These are phyloP conservation scores for Lamellibrachia satsuma DNA, from an alignment of 2,888 invertebrate species.

Conservation along the genomic window DNA sequence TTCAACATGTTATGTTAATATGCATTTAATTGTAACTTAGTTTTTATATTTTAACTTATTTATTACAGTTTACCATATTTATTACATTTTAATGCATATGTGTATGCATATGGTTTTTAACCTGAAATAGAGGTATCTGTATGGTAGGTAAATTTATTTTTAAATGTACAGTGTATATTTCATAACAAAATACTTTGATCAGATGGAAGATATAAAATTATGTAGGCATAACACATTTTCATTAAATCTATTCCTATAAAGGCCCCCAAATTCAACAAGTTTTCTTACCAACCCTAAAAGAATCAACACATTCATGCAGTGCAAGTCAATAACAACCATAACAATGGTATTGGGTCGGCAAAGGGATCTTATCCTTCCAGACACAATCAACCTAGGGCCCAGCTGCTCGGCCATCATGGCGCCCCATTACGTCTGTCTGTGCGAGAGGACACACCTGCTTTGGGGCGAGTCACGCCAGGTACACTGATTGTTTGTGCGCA, in stretches of 20 bases:
- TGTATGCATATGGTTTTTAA: no score
- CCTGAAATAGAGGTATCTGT: no score
- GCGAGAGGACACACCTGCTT: not conserved
- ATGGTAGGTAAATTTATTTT: no score
- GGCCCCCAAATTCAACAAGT: not conserved
- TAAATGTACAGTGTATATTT: no score
- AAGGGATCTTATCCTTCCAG: not conserved
- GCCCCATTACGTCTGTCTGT: not conserved
- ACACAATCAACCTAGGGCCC: not conserved
- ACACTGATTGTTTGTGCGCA: not conserved
- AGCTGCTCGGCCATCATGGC: not conserved
- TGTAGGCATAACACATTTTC: no score
- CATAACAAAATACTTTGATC: no score
- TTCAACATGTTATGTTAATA: not conserved
- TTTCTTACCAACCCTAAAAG: not conserved
- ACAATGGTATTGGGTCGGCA: not conserved
- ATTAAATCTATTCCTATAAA: no score
- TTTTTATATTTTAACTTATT: no score
- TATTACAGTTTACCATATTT: no score
- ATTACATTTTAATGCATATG: no score
- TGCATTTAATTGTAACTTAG: no score
- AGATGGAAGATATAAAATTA: no score
- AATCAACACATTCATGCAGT: not conserved
- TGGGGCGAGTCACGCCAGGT: not conserved
- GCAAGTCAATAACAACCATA: not conserved